Percentiles rank a stretch among this genome's conserved stretches.
Evolutionary conservation across 1,140 invertebrate genomes (phyloP).

Genomic region (Akabosia matsudoensis): DNA sequence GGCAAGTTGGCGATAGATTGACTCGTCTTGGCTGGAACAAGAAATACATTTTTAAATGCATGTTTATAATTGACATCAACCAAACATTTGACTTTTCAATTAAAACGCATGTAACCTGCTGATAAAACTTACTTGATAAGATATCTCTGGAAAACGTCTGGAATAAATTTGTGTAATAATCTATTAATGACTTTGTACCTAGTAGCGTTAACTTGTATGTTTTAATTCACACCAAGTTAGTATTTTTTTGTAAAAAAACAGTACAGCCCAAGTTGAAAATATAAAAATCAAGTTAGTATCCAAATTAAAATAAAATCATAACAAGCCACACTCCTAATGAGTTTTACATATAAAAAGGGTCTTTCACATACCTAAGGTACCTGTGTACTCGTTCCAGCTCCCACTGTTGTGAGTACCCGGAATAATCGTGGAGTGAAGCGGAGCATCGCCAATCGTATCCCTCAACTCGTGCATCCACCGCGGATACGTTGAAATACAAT

Average conservation of each 20-base stretch:
- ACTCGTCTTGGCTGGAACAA: conserved; percentile 65
- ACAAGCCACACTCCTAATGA: too few species aligned
- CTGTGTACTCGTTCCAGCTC: conserved; percentile 51
- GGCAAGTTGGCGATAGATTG: conserved; percentile 72
- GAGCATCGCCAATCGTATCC: conserved; percentile 55
- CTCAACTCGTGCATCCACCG: conserved; percentile 63
- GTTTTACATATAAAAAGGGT: too few species aligned
- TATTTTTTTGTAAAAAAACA: too few species aligned
- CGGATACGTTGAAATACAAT: conserved; percentile 63
- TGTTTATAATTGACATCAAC: too few species aligned
- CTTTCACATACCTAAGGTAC: conserved; percentile 15
- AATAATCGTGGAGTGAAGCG: conserved; percentile 60
- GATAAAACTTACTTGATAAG: conserved; percentile 40
- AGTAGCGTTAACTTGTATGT: neutral
- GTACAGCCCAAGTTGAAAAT: too few species aligned
- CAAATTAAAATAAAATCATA: too few species aligned
- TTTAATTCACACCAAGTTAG: too few species aligned
- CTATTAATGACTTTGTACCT: neutral
- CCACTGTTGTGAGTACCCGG: conserved; percentile 70
- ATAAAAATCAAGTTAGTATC: too few species aligned
- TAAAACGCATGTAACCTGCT: too few species aligned
- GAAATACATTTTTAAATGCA: neutral
- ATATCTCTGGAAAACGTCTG: conserved; percentile 41
- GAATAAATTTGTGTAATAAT: neutral
- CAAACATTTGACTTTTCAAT: too few species aligned